phyloP scores from a whole-genome alignment of 2,113 vertebrate species.

The Sarotherodon lohbergeri region DNA sequence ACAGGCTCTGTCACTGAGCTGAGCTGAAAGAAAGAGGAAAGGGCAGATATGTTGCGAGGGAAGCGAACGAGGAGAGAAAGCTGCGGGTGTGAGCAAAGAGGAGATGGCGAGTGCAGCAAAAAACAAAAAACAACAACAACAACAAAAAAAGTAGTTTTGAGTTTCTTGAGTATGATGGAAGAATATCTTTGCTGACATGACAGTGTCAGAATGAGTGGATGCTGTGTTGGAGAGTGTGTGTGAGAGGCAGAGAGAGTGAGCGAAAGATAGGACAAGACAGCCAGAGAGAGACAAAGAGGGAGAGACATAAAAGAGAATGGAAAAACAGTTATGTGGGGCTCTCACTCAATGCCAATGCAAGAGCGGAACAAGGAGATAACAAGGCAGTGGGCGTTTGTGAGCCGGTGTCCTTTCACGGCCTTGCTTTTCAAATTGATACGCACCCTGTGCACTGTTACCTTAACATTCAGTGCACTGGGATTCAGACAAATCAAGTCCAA shows the following conservation, averaged over 20 bases:
- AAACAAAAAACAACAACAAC: background rate
- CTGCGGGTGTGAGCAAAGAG: background rate
- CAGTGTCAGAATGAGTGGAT: constrained; percentile 12
- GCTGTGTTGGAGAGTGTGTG: background rate
- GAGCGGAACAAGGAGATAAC: background rate
- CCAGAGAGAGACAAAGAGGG: background rate
- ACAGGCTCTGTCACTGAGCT: constrained; percentile 2
- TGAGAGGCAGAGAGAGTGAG: background rate
- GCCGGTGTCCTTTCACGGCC: background rate
- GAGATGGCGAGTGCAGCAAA: background rate
- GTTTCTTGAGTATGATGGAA: background rate
- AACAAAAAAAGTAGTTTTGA: background rate
- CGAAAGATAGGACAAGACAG: background rate
- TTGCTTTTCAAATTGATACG: background rate
- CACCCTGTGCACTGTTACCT: background rate
- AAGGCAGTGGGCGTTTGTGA: background rate
- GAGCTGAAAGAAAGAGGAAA: background rate
- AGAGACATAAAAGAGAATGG: background rate
- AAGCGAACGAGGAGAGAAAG: background rate
- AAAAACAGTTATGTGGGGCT: background rate
- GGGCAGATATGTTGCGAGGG: constrained; percentile 1
- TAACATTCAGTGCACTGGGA: background rate
- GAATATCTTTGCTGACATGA: constrained; percentile 6
- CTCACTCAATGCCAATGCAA: background rate
- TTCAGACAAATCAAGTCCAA: background rate